Percentiles rank a stretch among this genome's conserved stretches.
phyloP scores from a whole-genome alignment of 1,140 invertebrate genomes.

The Heliconius congener region DNA sequence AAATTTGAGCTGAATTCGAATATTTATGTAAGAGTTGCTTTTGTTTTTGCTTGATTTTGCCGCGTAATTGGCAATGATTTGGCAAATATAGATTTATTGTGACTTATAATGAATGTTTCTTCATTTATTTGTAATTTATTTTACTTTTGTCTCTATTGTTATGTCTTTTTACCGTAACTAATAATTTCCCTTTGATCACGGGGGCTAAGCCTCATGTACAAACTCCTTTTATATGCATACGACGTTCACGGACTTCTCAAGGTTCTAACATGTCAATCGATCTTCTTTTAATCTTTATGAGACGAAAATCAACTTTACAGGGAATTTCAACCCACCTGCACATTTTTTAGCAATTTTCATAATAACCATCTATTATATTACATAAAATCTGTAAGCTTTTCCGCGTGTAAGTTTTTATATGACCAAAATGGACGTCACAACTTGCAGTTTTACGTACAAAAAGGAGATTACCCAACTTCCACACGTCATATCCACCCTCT shows the following conservation, averaged over 20 bases:
- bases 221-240: too few relatives aligned
- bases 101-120: too few relatives aligned
- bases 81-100: not conserved
- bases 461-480: slow-evolving; percentile 13
- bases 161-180: too few relatives aligned
- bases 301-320: too few relatives aligned
- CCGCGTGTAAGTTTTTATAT: not conserved
- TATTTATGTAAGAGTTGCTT: not conserved
- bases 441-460: not conserved
- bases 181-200: too few relatives aligned
- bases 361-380: not conserved
- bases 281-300: too few relatives aligned
- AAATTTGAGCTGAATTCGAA: not conserved
- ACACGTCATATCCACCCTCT: slow-evolving; percentile 13
- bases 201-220: too few relatives aligned
- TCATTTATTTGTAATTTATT: too few relatives aligned
- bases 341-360: not conserved
- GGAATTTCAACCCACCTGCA: too few relatives aligned
- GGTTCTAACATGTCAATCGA: too few relatives aligned
- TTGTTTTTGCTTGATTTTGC: not conserved
- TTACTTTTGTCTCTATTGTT: too few relatives aligned
- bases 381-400: not conserved
- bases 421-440: not conserved
- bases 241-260: too few relatives aligned
- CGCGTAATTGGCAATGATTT: not conserved